phyloP scores from a whole-genome alignment of 2,888 invertebrate genomes.

The Volucella inflata region DNA sequence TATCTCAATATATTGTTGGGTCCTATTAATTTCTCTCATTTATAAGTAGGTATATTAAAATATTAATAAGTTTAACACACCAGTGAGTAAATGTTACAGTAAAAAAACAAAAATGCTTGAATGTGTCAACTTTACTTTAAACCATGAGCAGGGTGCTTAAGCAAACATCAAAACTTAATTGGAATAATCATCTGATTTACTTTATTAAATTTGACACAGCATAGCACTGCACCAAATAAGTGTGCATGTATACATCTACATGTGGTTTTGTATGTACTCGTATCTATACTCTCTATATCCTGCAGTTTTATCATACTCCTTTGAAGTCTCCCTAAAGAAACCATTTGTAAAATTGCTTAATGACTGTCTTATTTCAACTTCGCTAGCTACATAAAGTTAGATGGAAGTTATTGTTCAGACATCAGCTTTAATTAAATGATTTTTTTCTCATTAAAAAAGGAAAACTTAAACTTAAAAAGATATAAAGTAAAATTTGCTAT shows the following conservation, averaged over 20 bases:
- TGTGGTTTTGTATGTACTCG: not conserved
- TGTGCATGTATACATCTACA: not conserved
- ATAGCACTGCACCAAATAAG: not conserved
- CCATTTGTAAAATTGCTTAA: constrained; percentile 77
- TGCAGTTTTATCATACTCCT: constrained; percentile 64
- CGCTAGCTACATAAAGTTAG: constrained; percentile 56
- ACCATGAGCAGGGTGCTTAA: constrained; percentile 55
- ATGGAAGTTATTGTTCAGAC: constrained; percentile 70
- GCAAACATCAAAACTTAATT: constrained; percentile 67
- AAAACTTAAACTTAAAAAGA: constrained; percentile 49
- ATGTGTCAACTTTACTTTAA: constrained; percentile 59
- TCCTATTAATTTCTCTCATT: too few species aligned
- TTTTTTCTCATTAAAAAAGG: constrained; percentile 63
- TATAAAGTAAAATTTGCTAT: constrained; percentile 1
- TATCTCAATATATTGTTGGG: too few species aligned
- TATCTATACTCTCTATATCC: constrained; percentile 33
- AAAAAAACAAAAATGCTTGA: constrained; percentile 5
- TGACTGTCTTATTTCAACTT: constrained; percentile 76
- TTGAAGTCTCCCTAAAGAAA: constrained; percentile 52
- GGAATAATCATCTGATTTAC: constrained; percentile 71
- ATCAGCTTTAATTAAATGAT: constrained; percentile 76
- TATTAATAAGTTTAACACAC: too few species aligned
- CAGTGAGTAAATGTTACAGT: not conserved
- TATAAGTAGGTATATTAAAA: too few species aligned
- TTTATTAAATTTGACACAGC: constrained; percentile 29